These are phyloP conservation scores for Centrocercus urophasianus DNA, from an alignment of 2,113 vertebrate species.

Conservation along the genomic window DNA sequence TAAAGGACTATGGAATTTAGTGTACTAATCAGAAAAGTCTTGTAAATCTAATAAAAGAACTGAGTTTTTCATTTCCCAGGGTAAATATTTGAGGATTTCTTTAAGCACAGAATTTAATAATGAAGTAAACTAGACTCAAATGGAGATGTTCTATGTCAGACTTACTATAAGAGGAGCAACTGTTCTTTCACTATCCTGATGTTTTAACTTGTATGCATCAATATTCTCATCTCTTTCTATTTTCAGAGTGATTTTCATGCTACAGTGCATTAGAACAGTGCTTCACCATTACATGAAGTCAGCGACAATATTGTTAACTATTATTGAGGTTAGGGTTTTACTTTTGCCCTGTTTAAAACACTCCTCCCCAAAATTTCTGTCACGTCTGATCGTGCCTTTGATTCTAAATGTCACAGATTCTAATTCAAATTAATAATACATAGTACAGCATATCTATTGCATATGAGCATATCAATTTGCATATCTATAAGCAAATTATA, in stretches of 20 bases:
- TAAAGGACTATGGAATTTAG: neutral
- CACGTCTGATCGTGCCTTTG: neutral
- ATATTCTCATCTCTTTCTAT: constrained; percentile 63
- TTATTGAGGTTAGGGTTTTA: constrained; percentile 16
- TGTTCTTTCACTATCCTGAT: constrained; percentile 30
- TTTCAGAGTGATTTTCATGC: constrained; percentile 19
- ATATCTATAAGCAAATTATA: neutral
- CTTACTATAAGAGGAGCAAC: constrained; percentile 45
- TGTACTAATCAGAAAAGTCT: constrained; percentile 9
- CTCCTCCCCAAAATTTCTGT: neutral
- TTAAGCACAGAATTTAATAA: constrained; percentile 51
- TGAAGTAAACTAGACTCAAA: constrained; percentile 32
- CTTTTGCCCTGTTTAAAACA: neutral
- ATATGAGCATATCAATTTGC: neutral
- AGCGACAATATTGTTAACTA: constrained; percentile 52
- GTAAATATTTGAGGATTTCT: constrained; percentile 47
- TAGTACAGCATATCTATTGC: neutral
- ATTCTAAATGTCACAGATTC: constrained; percentile 37
- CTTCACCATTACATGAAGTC: constrained; percentile 32
- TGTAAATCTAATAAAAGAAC: constrained; percentile 18
- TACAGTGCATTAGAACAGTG: constrained; percentile 1
- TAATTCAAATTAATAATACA: neutral
- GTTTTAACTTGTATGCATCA: constrained; percentile 44
- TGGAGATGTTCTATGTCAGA: constrained; percentile 37
- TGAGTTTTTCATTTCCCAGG: neutral